Conservation (phyloP, 2,113 vertebrate species). For the Perca flavescens region DNA sequence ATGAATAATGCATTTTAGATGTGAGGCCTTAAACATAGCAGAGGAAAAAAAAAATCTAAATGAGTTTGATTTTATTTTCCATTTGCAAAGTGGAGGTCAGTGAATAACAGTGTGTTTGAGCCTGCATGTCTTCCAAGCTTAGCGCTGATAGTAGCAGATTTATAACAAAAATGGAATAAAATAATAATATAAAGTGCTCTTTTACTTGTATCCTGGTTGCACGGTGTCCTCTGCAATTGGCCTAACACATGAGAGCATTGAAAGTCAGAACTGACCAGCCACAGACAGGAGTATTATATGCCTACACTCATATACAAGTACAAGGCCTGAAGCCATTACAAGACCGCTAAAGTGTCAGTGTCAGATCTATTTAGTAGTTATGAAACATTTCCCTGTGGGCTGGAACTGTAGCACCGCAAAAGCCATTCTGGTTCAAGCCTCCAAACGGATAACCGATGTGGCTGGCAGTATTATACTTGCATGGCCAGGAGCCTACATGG, state of each 20-base stretch:
- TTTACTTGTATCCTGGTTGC: neutral
- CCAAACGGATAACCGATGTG: constrained; percentile 3
- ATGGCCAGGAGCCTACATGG: neutral
- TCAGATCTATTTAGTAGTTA: neutral
- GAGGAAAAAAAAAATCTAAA: constrained; percentile 3
- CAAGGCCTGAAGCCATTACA: neutral
- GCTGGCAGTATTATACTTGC: neutral
- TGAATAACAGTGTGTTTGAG: neutral
- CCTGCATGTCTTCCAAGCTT: neutral
- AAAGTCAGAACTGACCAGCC: neutral
- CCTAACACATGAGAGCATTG: neutral
- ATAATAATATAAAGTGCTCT: neutral
- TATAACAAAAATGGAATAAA: neutral
- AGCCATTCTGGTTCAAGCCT: constrained; percentile 72
- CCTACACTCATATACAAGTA: neutral
- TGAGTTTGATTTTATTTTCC: constrained; percentile 14
- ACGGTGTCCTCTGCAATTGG: neutral
- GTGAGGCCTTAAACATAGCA: constrained; percentile 44
- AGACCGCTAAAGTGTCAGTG: constrained; percentile 13
- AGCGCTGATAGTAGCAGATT: neutral
- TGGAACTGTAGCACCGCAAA: constrained; percentile 17
- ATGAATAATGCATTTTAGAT: constrained; percentile 69
- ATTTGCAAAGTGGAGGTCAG: constrained; percentile 8
- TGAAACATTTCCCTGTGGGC: constrained; percentile 3
- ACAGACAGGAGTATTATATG: neutral